phyloP scores from a whole-genome alignment of 2,888 invertebrate genomes.

The Lepidonotus clava region DNA sequence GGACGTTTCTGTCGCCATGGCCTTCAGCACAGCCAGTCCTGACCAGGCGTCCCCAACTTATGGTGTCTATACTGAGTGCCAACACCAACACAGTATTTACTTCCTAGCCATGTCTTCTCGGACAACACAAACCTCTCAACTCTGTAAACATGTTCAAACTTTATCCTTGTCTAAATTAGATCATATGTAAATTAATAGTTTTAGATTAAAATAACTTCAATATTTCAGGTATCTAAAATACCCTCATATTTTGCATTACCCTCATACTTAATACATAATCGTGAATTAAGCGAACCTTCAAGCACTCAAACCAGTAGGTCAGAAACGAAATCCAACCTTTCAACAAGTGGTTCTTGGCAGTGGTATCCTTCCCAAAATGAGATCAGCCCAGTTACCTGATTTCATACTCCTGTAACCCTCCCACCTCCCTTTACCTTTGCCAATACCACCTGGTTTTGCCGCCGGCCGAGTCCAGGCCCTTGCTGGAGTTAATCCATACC shows the following conservation, averaged over 20 bases:
- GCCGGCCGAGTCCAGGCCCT: constrained; percentile 7
- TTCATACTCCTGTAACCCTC: neutral
- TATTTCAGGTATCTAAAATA: too few species aligned
- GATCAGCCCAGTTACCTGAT: constrained; percentile 8
- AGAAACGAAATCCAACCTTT: neutral
- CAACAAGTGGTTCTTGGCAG: constrained; percentile 28
- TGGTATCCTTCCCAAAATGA: neutral
- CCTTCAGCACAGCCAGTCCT: too few species aligned
- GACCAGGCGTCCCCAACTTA: neutral
- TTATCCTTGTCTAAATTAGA: too few species aligned
- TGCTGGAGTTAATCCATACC: constrained; percentile 31
- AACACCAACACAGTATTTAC: neutral
- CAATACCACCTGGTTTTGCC: constrained; percentile 1
- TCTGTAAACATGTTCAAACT: neutral
- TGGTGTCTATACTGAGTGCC: neutral
- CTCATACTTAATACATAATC: too few species aligned
- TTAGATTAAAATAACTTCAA: too few species aligned
- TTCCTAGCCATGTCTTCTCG: constrained; percentile 23
- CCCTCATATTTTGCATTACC: too few species aligned
- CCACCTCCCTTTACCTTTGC: neutral
- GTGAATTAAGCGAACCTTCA: too few species aligned
- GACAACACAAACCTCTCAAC: too few species aligned
- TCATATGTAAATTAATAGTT: too few species aligned
- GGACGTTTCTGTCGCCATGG: neutral
- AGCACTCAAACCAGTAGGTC: too few species aligned